Conservation (phyloP, 2,888 invertebrate species). For the Platypus cylindrus region DNA sequence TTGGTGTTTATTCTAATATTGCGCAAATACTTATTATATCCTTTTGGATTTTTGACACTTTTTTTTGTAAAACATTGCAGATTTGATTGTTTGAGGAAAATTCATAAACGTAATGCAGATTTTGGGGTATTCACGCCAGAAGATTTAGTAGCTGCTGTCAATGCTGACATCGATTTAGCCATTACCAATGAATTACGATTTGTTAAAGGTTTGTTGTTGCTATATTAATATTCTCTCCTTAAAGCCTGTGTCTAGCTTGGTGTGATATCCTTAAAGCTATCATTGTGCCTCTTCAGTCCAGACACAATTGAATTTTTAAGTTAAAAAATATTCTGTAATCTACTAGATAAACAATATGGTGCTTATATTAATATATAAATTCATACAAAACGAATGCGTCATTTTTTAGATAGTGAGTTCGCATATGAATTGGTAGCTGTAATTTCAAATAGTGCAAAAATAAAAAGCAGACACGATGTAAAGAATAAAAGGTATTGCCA, state of each 20-base stretch:
- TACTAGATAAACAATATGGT: too few relatives aligned
- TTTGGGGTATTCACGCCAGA: conserved; percentile 75
- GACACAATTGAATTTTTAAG: too few relatives aligned
- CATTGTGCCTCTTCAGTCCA: too few relatives aligned
- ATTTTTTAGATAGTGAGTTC: conserved; percentile 36
- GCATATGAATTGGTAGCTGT: conserved; percentile 56
- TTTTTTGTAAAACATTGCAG: conserved; percentile 38
- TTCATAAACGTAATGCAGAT: conserved; percentile 67
- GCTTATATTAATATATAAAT: too few relatives aligned
- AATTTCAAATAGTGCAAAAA: conserved; percentile 45
- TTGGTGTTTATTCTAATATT: too few relatives aligned
- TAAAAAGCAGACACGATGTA: conserved; percentile 49
- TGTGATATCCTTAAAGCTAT: too few relatives aligned
- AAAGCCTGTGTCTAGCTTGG: too few relatives aligned
- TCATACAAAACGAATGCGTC: too few relatives aligned
- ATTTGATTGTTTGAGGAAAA: conserved; percentile 65
- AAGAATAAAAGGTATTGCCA: conserved; percentile 66
- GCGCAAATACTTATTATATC: conserved; percentile 1
- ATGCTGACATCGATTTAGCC: conserved; percentile 36
- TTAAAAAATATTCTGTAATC: too few relatives aligned
- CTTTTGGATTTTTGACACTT: background rate
- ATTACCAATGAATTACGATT: conserved; percentile 13
- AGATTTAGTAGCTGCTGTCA: conserved; percentile 63
- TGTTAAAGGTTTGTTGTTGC: conserved; percentile 7
- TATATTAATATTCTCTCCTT: background rate